Base-by-base conservation (phyloP, 2,113 vertebrate species). In the Etheostoma spectabile region DNA sequence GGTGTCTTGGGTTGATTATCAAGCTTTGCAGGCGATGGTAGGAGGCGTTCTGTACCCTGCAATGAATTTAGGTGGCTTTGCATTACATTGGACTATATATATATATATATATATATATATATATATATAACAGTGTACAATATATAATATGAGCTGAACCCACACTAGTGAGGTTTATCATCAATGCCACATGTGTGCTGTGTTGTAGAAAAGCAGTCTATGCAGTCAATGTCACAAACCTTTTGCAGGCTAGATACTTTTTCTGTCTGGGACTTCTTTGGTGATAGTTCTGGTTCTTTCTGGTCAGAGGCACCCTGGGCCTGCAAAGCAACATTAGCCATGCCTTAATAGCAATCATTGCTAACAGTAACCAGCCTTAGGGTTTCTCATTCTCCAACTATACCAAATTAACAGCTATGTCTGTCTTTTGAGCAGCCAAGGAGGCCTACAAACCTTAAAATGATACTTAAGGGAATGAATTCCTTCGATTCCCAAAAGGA, bases 41-140 rank as follows among this genome's bases (percentile, higher is more conserved):
- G 24, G 24, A 86, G 27, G 53, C 86, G 85, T 71, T 93, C 94
- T 78, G 84, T 38, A 49, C n/a, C 73, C 94, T 96, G 80, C 14
- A 79, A 79, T 51, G 7, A 69, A 75, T 61, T 16, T 2, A 27
- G 8, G 18, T 46, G 8, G 4, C 24, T 46, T 61, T 60, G 14
- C 6, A 64, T 66, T 5, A 21, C 2, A 30, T 55, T 51, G n/a
- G n/a, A n/a, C n/a, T n/a, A n/a, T n/a, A n/a, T n/a, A n/a, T n/a
- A n/a, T n/a, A n/a, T n/a, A n/a, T n/a, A n/a, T n/a, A n/a, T n/a
- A n/a, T n/a, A n/a, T n/a, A n/a, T n/a, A n/a, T n/a, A n/a, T n/a
- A n/a, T n/a, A n/a, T 42, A 6, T 16, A 2, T 57, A 49, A 55
- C 13, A n/a, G 24, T 30, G 30, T n/a, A 42, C 38, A 42, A 11